Percentiles rank a stretch among this genome's conserved stretches.
These are phyloP conservation scores for Steinernema scapterisci DNA, from an alignment of 2,888 invertebrate genomes.

Conservation along the genomic window DNA sequence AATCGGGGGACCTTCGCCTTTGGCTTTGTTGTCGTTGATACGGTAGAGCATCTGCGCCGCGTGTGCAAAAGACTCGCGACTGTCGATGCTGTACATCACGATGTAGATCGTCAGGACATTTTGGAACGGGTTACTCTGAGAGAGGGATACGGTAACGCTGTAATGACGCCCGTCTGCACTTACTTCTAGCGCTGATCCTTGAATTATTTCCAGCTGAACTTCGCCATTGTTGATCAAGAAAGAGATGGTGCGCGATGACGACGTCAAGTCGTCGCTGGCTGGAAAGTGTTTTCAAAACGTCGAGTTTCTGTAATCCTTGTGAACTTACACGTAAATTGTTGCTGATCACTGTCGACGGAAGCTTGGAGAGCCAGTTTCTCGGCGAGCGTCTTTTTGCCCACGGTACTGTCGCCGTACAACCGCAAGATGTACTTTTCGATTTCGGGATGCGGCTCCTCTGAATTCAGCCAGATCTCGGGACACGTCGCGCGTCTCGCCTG, in stretches of 20 bases:
- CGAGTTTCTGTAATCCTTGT: background rate
- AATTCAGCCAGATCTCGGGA: constrained; percentile 64
- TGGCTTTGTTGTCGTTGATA: constrained; percentile 37
- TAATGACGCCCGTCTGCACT: background rate
- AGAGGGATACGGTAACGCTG: background rate
- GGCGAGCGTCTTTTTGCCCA: constrained; percentile 59
- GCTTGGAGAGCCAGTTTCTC: constrained; percentile 53
- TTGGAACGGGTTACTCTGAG: constrained; percentile 36
- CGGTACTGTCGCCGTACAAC: constrained; percentile 55
- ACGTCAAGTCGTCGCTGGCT: background rate
- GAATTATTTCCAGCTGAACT: constrained; percentile 59
- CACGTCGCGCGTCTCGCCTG: constrained; percentile 59
- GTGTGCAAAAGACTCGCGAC: constrained; percentile 55
- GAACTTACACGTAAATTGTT: constrained; percentile 6
- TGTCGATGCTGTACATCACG: constrained; percentile 60
- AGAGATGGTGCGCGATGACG: constrained; percentile 42
- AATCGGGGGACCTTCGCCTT: constrained; percentile 36
- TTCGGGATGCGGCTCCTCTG: constrained; percentile 31
- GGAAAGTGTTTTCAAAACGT: background rate
- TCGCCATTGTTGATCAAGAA: constrained; percentile 62
- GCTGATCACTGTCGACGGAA: constrained; percentile 34
- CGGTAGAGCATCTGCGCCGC: constrained; percentile 55
- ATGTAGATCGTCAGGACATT: constrained; percentile 52
- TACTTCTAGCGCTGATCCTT: constrained; percentile 57
- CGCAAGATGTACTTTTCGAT: constrained; percentile 39